A percentile compares a stretch with the other conserved stretches of the same genome.
phyloP scores from a whole-genome alignment of 2,888 invertebrate species.

The Epinotia bilunana region DNA sequence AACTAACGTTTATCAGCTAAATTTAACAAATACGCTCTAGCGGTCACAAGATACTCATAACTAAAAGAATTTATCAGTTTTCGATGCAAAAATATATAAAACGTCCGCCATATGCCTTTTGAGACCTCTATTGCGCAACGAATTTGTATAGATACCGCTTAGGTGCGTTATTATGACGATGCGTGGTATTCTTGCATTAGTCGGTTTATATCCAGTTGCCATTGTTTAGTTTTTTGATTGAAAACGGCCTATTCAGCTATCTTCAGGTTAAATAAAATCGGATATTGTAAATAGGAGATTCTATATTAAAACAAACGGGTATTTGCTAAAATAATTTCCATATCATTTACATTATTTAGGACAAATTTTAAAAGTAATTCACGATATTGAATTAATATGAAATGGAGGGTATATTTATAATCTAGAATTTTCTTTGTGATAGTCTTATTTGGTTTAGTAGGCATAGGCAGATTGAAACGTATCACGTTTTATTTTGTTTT shows the following conservation, averaged over 20 bases:
- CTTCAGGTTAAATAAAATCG: not conserved
- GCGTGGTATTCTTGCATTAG: constrained; percentile 55
- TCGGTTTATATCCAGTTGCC: constrained; percentile 75
- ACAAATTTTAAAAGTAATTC: no score
- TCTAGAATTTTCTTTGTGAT: no score
- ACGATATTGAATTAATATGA: no score
- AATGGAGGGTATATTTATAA: no score
- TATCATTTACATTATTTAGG: no score
- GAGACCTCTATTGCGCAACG: constrained; percentile 72
- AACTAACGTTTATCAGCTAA: constrained; percentile 83
- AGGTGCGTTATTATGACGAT: constrained; percentile 40
- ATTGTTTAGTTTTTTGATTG: constrained; percentile 54
- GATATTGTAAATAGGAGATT: not conserved
- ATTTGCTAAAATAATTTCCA: no score
- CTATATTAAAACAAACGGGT: no score
- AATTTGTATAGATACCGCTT: constrained; percentile 53
- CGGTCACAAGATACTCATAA: constrained; percentile 84
- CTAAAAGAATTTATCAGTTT: constrained; percentile 85
- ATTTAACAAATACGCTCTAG: constrained; percentile 82
- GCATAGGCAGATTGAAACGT: no score
- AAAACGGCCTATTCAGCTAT: constrained; percentile 41
- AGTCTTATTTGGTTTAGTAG: no score
- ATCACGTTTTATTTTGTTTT: not conserved
- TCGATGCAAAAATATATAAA: constrained; percentile 85
- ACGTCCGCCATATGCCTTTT: constrained; percentile 85